A percentile compares a stretch with the other conserved stretches of the same genome.
Conservation (phyloP, 2,113 vertebrate species). For the Colinus virginianus region DNA sequence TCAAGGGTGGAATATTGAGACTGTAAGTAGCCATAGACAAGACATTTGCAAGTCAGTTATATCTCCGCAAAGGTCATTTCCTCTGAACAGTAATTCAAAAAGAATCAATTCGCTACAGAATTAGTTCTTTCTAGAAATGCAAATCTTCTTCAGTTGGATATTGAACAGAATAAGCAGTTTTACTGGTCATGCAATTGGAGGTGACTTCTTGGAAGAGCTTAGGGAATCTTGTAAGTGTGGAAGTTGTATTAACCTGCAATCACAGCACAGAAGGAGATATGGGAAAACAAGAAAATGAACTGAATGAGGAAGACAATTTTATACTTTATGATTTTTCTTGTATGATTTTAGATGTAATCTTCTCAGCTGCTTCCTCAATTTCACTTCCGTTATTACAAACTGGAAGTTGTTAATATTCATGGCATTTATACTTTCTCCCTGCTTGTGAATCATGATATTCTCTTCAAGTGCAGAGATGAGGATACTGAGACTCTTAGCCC, state of each 20-base stretch:
- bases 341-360: neutral
- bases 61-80: slow-evolving; percentile 27
- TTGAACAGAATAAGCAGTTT: neutral
- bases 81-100: slow-evolving; percentile 26
- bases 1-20: neutral
- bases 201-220: neutral
- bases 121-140: slow-evolving; percentile 38
- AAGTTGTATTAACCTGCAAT: neutral
- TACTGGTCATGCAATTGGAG: neutral
- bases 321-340: neutral
- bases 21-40: slow-evolving; percentile 15
- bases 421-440: neutral
- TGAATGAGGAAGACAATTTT: neutral
- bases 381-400: neutral
- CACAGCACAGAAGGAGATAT: neutral
- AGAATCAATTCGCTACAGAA: slow-evolving; percentile 36
- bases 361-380: neutral
- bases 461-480: slow-evolving; percentile 10
- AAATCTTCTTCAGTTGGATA: slow-evolving; percentile 24
- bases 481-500: neutral
- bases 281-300: neutral
- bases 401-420: neutral
- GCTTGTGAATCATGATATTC: neutral
- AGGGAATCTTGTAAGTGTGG: neutral
- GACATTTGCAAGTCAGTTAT: slow-evolving; percentile 14